Conservation (phyloP, 2,113 vertebrate genomes). For the Phocoena phocoena region DNA sequence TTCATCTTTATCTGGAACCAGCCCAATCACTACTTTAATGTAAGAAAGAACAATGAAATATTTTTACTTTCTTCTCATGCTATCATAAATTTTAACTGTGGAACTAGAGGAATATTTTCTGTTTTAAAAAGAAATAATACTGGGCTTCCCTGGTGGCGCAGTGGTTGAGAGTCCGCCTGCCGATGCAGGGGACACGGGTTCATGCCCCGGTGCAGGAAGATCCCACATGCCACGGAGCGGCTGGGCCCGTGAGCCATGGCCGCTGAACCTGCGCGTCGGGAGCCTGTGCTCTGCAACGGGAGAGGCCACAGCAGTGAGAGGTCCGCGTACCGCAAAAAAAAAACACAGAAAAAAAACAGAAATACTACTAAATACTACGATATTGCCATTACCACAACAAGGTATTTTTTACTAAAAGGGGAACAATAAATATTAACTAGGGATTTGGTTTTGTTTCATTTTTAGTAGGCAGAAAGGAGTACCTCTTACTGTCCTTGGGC, state of each 20-base stretch:
- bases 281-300: no score
- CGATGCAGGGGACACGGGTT: no score
- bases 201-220: no score
- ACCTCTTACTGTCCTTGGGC: not conserved
- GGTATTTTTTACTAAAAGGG: not conserved
- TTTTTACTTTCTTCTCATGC: not conserved
- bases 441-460: not conserved
- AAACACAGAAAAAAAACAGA: no score
- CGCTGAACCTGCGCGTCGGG: no score
- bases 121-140: not conserved
- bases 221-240: rapidly evolving
- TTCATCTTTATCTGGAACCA: not conserved
- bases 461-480: not conserved
- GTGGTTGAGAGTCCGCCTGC: no score
- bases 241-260: no score
- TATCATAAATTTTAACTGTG: not conserved
- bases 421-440: not conserved
- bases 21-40: not conserved
- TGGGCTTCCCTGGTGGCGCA: no score
- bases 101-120: not conserved
- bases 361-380: not conserved
- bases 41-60: not conserved
- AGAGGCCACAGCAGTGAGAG: no score
- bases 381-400: not conserved
- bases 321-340: no score